Evolutionary conservation across 1,140 invertebrate species (phyloP).

Genomic region (Luehdorfia chinensis): DNA sequence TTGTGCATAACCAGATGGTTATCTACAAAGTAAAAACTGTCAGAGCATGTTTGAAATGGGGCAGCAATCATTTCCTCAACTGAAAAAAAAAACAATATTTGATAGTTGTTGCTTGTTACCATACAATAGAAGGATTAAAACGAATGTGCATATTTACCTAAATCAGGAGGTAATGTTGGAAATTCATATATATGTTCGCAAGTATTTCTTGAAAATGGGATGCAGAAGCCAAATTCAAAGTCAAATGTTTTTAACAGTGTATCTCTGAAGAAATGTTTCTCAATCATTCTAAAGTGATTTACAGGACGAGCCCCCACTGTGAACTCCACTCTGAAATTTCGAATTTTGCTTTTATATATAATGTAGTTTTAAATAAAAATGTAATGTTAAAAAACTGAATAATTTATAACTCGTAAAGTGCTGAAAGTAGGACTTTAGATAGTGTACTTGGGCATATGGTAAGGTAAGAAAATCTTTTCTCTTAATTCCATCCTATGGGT

Average conservation of each 20-base stretch:
- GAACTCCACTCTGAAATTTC: slow-evolving; percentile 92
- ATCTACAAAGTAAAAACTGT: slow-evolving; percentile 99
- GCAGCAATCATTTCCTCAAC: slow-evolving; percentile 97
- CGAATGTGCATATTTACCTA: slow-evolving; percentile 81
- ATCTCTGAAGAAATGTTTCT: slow-evolving; percentile 97
- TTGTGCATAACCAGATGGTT: slow-evolving; percentile 99
- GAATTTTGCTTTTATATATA: too few species aligned
- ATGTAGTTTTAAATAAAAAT: too few species aligned
- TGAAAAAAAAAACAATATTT: slow-evolving; percentile 70
- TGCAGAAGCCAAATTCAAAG: slow-evolving; percentile 99
- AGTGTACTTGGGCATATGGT: too few species aligned
- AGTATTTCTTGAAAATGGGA: slow-evolving; percentile 97
- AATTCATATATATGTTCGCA: slow-evolving; percentile 99
- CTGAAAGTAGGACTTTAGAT: too few species aligned
- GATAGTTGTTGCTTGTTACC: too few species aligned
- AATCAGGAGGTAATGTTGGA: slow-evolving; percentile 89
- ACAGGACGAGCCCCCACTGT: slow-evolving; percentile 94
- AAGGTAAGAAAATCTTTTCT: too few species aligned
- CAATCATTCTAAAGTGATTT: slow-evolving; percentile 98
- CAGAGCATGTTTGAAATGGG: slow-evolving; percentile 98
- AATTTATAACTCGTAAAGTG: too few species aligned
- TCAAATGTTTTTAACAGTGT: slow-evolving; percentile 98
- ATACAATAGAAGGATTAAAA: too few species aligned
- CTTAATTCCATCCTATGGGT: too few species aligned
- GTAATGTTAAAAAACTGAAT: too few species aligned